Percentiles rank a stretch among this genome's conserved stretches.
Conservation (phyloP, 2,113 vertebrate species). For the Gymnocephalus cernua region DNA sequence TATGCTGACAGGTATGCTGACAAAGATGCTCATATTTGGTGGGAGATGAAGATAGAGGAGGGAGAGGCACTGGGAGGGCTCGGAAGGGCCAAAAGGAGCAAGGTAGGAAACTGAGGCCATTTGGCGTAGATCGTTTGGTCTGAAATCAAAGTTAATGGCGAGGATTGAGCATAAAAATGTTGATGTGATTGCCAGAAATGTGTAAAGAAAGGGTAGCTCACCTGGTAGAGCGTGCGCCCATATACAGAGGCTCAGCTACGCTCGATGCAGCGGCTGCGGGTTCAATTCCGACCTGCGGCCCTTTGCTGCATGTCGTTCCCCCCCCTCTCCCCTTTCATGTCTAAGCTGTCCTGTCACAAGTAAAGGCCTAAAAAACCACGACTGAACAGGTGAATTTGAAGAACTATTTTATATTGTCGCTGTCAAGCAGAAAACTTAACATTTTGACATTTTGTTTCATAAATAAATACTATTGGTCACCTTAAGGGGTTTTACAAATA, state of each 20-base stretch:
- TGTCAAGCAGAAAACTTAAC: too few species aligned
- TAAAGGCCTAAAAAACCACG: not conserved
- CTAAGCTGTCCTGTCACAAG: too few species aligned
- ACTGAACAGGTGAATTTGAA: not conserved
- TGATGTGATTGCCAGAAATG: not conserved
- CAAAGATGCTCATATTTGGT: constrained; percentile 28
- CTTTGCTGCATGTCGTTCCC: too few species aligned
- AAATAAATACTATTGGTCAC: too few species aligned
- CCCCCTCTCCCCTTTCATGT: too few species aligned
- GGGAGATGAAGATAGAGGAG: constrained; percentile 9
- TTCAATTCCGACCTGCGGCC: too few species aligned
- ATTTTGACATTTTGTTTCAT: too few species aligned
- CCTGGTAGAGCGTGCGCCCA: too few species aligned
- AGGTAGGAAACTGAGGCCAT: not conserved
- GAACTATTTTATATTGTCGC: not conserved
- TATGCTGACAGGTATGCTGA: constrained; percentile 20
- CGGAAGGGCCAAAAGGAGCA: not conserved
- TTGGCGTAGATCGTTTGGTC: not conserved
- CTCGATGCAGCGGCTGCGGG: too few species aligned
- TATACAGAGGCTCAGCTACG: too few species aligned
- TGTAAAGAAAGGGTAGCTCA: too few species aligned
- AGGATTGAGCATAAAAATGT: not conserved
- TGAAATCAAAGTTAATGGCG: constrained; percentile 1
- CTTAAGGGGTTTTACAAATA: too few species aligned
- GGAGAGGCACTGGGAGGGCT: not conserved